A percentile compares a stretch with the other conserved stretches of the same genome.
Evolutionary conservation across 1,140 invertebrate genomes (phyloP).

Genomic region (Drosophila elegans): DNA sequence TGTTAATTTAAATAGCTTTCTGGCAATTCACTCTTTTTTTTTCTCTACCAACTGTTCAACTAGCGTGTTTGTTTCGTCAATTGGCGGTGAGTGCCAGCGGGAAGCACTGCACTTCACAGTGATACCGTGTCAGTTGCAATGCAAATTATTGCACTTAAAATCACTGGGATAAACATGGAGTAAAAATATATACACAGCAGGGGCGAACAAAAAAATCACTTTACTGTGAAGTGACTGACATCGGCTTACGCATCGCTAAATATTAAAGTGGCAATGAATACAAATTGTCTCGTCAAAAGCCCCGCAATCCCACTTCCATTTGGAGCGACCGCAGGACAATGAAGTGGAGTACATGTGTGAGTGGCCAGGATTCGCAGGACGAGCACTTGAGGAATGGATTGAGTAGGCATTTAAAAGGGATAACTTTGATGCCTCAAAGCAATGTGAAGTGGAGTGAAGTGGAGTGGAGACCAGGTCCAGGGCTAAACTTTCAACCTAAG

Average conservation of each 20-base stretch:
- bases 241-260: conserved; percentile 58
- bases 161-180: not conserved
- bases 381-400: conserved; percentile 24
- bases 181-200: not conserved
- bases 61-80: conserved; percentile 39
- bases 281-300: conserved; percentile 62
- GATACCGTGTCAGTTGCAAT: conserved; percentile 54
- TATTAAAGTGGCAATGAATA: conserved; percentile 69
- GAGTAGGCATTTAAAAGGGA: conserved; percentile 40
- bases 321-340: conserved; percentile 35
- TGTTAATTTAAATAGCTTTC: conserved; percentile 37
- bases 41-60: not conserved
- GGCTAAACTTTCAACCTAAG: conserved; percentile 43
- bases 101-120: conserved; percentile 27
- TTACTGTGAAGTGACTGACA: conserved; percentile 29
- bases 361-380: conserved; percentile 2
- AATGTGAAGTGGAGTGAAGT: conserved; percentile 17
- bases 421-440: conserved; percentile 41
- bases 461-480: not conserved
- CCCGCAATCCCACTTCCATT: conserved; percentile 20
- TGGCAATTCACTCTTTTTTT: conserved; percentile 18
- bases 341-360: conserved; percentile 1
- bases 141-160: conserved; percentile 58
- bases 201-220: conserved; percentile 11
- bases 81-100: conserved; percentile 28